phyloP scores from a whole-genome alignment of 1,140 invertebrate genomes.

The Archivesica marissinica region DNA sequence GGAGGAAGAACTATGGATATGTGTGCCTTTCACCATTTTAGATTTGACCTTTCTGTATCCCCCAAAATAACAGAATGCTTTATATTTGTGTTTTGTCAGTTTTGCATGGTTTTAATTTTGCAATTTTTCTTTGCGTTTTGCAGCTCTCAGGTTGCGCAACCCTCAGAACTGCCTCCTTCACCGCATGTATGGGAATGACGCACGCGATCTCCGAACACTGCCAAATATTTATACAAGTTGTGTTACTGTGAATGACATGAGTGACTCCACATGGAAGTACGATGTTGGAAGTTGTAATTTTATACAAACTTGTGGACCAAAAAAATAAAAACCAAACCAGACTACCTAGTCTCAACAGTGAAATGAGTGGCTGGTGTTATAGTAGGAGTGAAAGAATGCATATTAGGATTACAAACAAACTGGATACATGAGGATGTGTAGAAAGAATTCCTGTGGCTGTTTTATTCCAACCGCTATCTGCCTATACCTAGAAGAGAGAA shows the following conservation, averaged over 20 bases:
- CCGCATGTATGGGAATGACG: slow-evolving; percentile 96
- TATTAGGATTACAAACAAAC: not conserved
- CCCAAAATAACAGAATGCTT: slow-evolving; percentile 60
- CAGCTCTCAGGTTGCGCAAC: slow-evolving; percentile 98
- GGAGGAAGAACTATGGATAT: too few relatives aligned
- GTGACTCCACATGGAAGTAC: slow-evolving; percentile 7
- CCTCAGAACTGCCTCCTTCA: slow-evolving; percentile 97
- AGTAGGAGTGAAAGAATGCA: not conserved
- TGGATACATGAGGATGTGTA: not conserved
- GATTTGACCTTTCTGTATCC: too few relatives aligned
- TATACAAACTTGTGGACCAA: slow-evolving; percentile 26
- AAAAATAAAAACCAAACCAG: slow-evolving; percentile 6
- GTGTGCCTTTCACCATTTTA: too few relatives aligned
- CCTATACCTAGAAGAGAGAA: not conserved
- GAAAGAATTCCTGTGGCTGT: too few relatives aligned
- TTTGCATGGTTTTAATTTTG: slow-evolving; percentile 15
- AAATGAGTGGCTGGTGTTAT: not conserved
- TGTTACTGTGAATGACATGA: not conserved
- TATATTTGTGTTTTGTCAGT: not conserved
- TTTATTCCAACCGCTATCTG: not conserved
- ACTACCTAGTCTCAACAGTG: not conserved
- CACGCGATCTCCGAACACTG: slow-evolving; percentile 56
- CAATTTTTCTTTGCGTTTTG: slow-evolving; percentile 83
- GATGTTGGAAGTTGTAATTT: not conserved
- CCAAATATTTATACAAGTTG: slow-evolving; percentile 51